These are phyloP conservation scores for Falco novaeseelandiae DNA, from an alignment of 2,797 vertebrate genomes.

Conservation along the genomic window DNA sequence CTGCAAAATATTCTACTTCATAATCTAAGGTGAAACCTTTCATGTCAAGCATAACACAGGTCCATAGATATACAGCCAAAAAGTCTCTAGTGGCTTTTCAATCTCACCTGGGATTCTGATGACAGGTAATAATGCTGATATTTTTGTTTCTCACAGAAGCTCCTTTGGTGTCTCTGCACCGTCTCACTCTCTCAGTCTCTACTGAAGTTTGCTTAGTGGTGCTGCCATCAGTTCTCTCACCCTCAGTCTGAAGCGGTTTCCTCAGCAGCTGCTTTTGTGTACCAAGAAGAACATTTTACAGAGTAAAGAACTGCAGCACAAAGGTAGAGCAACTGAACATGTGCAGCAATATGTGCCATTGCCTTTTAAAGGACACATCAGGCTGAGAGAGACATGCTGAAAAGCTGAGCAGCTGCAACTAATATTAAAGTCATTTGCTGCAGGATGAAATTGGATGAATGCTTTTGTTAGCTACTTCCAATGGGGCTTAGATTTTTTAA, in stretches of 20 bases:
- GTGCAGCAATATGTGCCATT: slow-evolving; percentile 18
- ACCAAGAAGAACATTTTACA: slow-evolving; percentile 75
- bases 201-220: slow-evolving; percentile 76
- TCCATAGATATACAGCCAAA: neutral
- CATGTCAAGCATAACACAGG: neutral
- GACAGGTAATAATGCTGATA: slow-evolving; percentile 34
- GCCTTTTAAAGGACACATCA: slow-evolving; percentile 36
- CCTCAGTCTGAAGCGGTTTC: slow-evolving; percentile 59
- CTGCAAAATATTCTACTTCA: slow-evolving; percentile 78
- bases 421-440: slow-evolving; percentile 8
- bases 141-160: slow-evolving; percentile 54
- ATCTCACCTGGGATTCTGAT: slow-evolving; percentile 73
- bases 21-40: slow-evolving; percentile 9
- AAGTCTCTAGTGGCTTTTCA: neutral
- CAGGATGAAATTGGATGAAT: neutral
- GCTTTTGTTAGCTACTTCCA: neutral
- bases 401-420: slow-evolving; percentile 54
- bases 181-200: neutral
- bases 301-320: slow-evolving; percentile 45
- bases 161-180: slow-evolving; percentile 9
- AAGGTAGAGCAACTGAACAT: slow-evolving; percentile 51
- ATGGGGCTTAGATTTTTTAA: neutral
- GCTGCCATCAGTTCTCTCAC: slow-evolving; percentile 73
- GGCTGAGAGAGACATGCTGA: neutral
- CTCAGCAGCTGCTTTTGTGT: slow-evolving; percentile 88